Evolutionary conservation across 2,888 invertebrate genomes (phyloP).

Genomic region (Scaeva pyrastri): DNA sequence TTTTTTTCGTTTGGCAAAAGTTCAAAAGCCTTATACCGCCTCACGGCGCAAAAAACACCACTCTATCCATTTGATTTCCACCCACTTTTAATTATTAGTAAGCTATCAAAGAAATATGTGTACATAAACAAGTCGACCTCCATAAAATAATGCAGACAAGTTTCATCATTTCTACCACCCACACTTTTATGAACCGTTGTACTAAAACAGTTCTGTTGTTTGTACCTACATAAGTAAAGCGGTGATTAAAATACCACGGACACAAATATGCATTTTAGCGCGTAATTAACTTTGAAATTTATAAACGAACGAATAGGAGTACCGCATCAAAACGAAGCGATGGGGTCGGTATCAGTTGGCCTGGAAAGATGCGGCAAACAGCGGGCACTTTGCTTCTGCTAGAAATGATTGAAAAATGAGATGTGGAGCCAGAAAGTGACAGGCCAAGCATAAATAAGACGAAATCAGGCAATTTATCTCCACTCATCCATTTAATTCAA

Average conservation of each 20-base stretch:
- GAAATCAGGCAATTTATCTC: constrained; percentile 74
- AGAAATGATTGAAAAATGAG: constrained; percentile 68
- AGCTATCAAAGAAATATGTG: constrained; percentile 55
- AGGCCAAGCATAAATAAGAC: constrained; percentile 71
- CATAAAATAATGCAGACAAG: constrained; percentile 50
- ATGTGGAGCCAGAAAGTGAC: constrained; percentile 65
- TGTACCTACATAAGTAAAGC: not conserved
- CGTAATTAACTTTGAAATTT: constrained; percentile 71
- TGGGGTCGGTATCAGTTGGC: not conserved
- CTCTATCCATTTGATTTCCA: constrained; percentile 55
- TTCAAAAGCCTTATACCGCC: constrained; percentile 49
- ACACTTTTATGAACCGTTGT: constrained; percentile 39
- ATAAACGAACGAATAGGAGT: constrained; percentile 67
- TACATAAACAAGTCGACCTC: constrained; percentile 49
- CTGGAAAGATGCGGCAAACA: not conserved
- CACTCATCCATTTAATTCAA: constrained; percentile 72
- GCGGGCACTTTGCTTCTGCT: not conserved
- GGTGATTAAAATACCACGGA: constrained; percentile 39
- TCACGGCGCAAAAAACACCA: constrained; percentile 17
- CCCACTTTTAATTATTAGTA: constrained; percentile 72
- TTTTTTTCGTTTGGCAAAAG: constrained; percentile 44
- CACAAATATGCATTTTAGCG: constrained; percentile 67
- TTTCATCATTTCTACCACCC: constrained; percentile 43
- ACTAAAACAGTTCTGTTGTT: not conserved
- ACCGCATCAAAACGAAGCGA: constrained; percentile 30